phyloP scores from a whole-genome alignment of 2,888 invertebrate genomes.

The Perizoma affinitatum region DNA sequence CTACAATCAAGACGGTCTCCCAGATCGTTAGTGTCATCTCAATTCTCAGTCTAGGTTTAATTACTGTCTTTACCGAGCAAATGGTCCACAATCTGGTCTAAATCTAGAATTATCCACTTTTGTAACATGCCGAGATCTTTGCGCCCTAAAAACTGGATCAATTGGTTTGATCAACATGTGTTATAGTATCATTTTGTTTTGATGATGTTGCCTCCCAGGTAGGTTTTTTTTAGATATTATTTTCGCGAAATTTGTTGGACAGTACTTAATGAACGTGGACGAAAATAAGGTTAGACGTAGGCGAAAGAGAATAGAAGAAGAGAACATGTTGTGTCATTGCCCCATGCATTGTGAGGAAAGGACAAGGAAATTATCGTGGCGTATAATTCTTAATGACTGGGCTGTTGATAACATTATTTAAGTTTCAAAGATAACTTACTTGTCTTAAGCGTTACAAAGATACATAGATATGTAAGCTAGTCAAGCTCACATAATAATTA shows the following conservation, averaged over 20 bases:
- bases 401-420: no score
- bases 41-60: constrained; percentile 41
- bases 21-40: constrained; percentile 19
- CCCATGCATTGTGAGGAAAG: no score
- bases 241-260: constrained; percentile 13
- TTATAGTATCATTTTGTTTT: constrained; percentile 2
- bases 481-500: no score
- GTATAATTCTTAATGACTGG: no score
- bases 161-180: constrained; percentile 44
- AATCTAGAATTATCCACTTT: constrained; percentile 47
- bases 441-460: no score
- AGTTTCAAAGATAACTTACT: no score
- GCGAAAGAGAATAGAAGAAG: no score
- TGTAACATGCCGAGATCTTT: constrained; percentile 53
- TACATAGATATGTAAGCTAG: no score
- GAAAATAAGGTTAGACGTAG: no score
- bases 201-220: constrained; percentile 46
- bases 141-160: constrained; percentile 59
- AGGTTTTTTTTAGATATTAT: constrained; percentile 42
- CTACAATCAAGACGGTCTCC: constrained; percentile 24
- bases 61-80: constrained; percentile 43
- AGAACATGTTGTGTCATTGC: no score
- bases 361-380: no score
- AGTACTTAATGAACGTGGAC: no score
- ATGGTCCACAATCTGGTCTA: constrained; percentile 45